These are phyloP conservation scores for Pelecanus crispus DNA, from an alignment of 2,113 vertebrate genomes.

Conservation along the genomic window DNA sequence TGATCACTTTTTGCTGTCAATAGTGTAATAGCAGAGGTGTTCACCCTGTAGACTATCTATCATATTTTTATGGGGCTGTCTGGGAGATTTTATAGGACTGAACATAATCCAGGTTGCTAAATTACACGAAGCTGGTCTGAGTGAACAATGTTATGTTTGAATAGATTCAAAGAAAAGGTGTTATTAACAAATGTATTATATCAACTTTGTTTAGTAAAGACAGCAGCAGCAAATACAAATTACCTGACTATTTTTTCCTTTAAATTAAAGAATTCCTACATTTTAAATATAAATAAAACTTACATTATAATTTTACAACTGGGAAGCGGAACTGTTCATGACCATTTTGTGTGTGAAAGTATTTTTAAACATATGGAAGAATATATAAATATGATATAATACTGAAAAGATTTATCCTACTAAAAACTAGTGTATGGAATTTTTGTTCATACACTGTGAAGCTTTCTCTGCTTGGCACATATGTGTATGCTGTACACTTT, in stretches of 20 bases:
- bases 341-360: background rate
- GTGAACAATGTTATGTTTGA: background rate
- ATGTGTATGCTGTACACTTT: background rate
- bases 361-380: background rate
- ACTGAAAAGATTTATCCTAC: background rate
- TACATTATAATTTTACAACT: background rate
- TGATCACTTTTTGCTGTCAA: constrained; percentile 17
- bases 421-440: background rate
- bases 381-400: background rate
- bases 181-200: background rate
- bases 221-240: background rate
- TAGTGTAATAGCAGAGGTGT: background rate
- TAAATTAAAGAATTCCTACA: background rate
- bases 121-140: background rate
- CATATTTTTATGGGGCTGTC: background rate
- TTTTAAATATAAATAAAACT: background rate
- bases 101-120: background rate
- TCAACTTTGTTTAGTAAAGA: background rate
- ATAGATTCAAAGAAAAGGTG: background rate
- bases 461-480: background rate
- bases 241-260: background rate
- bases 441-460: background rate
- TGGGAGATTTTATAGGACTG: background rate
- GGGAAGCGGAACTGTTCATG: background rate
- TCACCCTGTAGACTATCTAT: background rate